These are phyloP conservation scores for Lamellibrachia columna DNA, from an alignment of 2,888 invertebrate genomes.

Conservation along the genomic window DNA sequence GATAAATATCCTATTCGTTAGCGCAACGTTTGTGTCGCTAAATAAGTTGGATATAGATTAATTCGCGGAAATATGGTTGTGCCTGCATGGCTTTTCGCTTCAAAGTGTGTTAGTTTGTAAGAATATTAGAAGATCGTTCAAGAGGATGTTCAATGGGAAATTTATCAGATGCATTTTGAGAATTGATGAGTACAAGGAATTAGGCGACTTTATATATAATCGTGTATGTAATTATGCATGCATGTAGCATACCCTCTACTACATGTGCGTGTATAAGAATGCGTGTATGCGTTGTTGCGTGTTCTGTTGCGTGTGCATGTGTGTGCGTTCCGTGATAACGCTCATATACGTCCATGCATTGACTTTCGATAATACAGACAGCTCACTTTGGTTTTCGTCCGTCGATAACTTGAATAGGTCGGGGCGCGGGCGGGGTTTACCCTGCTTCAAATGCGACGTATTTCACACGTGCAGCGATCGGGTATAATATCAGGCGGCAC, in stretches of 20 bases:
- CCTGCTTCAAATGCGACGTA: neutral
- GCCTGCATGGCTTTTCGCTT: neutral
- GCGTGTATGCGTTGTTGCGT: neutral
- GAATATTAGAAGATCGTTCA: neutral
- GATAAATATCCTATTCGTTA: constrained; percentile 11
- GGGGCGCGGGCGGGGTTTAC: neutral
- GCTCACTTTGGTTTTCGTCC: neutral
- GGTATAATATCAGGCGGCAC: neutral
- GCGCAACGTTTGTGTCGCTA: neutral
- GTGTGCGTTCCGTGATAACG: neutral
- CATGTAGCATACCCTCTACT: neutral
- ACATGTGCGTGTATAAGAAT: neutral
- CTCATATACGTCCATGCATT: neutral
- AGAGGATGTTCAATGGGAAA: neutral
- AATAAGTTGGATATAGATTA: neutral
- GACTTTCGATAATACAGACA: constrained; percentile 3
- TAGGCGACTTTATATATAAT: neutral
- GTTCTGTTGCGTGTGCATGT: neutral
- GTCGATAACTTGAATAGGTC: neutral
- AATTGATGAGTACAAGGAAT: neutral
- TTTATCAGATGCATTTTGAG: neutral
- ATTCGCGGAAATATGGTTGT: neutral
- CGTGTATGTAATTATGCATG: neutral
- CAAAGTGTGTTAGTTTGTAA: neutral
- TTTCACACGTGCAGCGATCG: neutral